phyloP scores from a whole-genome alignment of 2,113 vertebrate genomes.

The Pelvicachromis taeniatus region DNA sequence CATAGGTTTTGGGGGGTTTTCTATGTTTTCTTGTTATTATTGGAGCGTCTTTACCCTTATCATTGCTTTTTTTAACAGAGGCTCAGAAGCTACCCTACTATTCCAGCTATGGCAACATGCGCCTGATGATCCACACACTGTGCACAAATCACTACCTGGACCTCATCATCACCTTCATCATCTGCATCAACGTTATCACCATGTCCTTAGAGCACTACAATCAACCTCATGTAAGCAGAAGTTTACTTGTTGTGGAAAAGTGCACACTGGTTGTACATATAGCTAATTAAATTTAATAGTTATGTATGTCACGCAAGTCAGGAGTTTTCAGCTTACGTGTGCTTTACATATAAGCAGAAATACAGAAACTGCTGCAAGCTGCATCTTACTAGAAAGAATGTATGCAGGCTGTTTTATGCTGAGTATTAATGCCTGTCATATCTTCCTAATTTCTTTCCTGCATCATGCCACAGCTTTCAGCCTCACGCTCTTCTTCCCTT shows the following conservation, averaged over 20 bases:
- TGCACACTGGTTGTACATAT: background rate
- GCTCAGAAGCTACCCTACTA: constrained; percentile 95
- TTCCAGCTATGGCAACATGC: constrained; percentile 84
- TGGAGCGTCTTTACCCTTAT: background rate
- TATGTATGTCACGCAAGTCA: background rate
- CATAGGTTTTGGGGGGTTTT: background rate
- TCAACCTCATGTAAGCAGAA: constrained; percentile 87
- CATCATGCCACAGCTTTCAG: background rate
- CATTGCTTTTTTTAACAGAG: constrained; percentile 71
- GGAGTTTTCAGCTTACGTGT: background rate
- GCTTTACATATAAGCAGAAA: background rate
- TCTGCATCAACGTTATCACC: constrained; percentile 97
- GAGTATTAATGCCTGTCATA: background rate
- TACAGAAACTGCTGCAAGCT: background rate
- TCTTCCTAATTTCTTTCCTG: background rate
- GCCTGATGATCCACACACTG: constrained; percentile 93
- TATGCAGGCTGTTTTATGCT: background rate
- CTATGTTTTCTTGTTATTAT: background rate
- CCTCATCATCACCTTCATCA: constrained; percentile 98
- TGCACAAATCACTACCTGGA: constrained; percentile 98
- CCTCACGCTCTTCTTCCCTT: background rate
- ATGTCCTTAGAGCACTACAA: constrained; percentile 99
- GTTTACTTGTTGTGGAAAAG: background rate
- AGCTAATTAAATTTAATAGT: background rate
- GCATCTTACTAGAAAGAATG: background rate